phyloP scores from a whole-genome alignment of 2,113 vertebrate genomes.

The Halichoerus grypus region DNA sequence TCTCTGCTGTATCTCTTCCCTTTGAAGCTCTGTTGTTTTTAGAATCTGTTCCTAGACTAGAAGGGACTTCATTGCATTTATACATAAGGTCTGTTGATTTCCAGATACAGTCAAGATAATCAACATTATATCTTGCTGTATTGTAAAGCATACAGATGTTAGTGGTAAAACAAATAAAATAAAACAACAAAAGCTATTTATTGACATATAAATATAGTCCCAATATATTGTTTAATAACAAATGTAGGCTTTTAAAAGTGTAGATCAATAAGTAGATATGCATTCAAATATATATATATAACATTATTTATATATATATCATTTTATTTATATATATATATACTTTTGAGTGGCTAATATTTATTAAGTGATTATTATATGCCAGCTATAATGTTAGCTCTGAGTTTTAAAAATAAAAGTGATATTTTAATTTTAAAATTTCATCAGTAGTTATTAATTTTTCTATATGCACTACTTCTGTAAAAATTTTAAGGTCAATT shows the following conservation, averaged over 20 bases:
- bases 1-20: not conserved
- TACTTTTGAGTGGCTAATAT: not conserved
- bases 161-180: not conserved
- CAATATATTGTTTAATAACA: not conserved
- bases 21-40: not conserved
- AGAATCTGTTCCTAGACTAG: not conserved
- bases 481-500: not conserved
- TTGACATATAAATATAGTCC: not conserved
- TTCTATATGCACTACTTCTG: not conserved
- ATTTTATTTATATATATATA: not conserved
- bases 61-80: not conserved
- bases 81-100: not conserved
- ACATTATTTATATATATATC: not conserved
- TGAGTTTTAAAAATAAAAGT: constrained; percentile 32
- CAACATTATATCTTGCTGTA: not conserved
- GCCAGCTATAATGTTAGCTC: not conserved
- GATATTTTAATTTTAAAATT: not conserved
- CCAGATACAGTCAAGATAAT: not conserved
- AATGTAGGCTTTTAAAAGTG: not conserved
- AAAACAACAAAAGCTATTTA: not conserved
- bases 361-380: not conserved
- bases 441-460: not conserved
- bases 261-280: not conserved
- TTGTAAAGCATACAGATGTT: not conserved
- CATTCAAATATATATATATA: not conserved